A percentile compares a stretch with the other conserved stretches of the same genome.
phyloP scores from a whole-genome alignment of 2,113 vertebrate species.

The Xerus inauris region DNA sequence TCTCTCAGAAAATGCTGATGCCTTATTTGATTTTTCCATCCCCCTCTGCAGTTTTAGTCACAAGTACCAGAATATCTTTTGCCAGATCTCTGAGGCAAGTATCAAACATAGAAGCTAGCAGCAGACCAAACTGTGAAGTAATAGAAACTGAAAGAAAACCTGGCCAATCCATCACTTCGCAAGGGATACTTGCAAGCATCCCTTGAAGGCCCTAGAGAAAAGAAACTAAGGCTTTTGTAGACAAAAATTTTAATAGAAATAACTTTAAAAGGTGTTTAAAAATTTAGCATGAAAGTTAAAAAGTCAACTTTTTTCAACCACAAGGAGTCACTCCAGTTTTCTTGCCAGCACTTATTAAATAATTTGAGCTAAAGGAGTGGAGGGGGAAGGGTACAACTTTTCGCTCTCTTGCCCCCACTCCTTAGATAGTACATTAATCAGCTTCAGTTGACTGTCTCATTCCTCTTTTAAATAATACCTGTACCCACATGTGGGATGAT shows the following conservation, averaged over 20 bases:
- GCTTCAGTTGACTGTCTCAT: slow-evolving; percentile 81
- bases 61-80: background rate
- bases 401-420: slow-evolving; percentile 75
- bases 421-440: slow-evolving; percentile 85
- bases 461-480: slow-evolving; percentile 87
- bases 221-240: slow-evolving; percentile 59
- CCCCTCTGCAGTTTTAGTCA: background rate
- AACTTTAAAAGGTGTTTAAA: slow-evolving; percentile 82
- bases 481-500: slow-evolving; percentile 83
- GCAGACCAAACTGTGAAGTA: background rate
- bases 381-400: slow-evolving; percentile 17
- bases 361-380: slow-evolving; percentile 80
- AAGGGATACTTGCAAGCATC: slow-evolving; percentile 52
- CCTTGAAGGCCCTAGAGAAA: slow-evolving; percentile 30
- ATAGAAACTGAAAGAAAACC: background rate
- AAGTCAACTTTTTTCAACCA: slow-evolving; percentile 65
- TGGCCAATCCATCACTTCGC: background rate
- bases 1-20: background rate
- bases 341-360: slow-evolving; percentile 80
- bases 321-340: slow-evolving; percentile 82
- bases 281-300: slow-evolving; percentile 80
- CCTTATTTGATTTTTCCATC: background rate
- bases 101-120: background rate
- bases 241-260: slow-evolving; percentile 81
- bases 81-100: background rate